phyloP scores from a whole-genome alignment of 2,113 vertebrate species.

The Poicephalus meyeri region DNA sequence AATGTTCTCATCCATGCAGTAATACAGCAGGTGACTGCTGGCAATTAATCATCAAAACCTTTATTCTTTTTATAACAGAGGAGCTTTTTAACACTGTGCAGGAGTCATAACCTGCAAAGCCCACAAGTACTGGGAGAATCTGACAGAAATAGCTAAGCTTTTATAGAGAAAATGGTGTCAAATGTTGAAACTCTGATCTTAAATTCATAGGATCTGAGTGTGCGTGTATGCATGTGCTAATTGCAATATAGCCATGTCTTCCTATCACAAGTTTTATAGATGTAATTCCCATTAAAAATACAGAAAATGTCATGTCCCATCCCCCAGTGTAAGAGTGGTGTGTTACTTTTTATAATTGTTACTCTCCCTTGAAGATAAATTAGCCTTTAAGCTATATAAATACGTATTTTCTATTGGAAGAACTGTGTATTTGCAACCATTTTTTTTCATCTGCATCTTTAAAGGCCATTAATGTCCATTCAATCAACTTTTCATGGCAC shows the following conservation, averaged over 20 bases:
- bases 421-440: background rate
- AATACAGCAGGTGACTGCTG: conserved; percentile 6
- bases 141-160: background rate
- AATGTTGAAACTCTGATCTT: background rate
- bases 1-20: conserved; percentile 13
- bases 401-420: background rate
- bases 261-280: background rate
- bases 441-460: background rate
- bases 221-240: background rate
- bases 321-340: background rate
- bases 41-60: conserved; percentile 38
- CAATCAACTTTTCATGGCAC: background rate
- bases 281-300: background rate
- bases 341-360: background rate
- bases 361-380: background rate
- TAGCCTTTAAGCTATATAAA: background rate
- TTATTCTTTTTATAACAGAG: background rate
- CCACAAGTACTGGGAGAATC: background rate
- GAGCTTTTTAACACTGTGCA: background rate
- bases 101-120: background rate
- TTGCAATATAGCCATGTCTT: background rate
- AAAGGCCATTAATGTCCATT: background rate
- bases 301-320: background rate
- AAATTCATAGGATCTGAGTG: background rate
- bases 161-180: background rate